phyloP scores from a whole-genome alignment of 2,797 vertebrate genomes.

The Phalanger gymnotis region DNA sequence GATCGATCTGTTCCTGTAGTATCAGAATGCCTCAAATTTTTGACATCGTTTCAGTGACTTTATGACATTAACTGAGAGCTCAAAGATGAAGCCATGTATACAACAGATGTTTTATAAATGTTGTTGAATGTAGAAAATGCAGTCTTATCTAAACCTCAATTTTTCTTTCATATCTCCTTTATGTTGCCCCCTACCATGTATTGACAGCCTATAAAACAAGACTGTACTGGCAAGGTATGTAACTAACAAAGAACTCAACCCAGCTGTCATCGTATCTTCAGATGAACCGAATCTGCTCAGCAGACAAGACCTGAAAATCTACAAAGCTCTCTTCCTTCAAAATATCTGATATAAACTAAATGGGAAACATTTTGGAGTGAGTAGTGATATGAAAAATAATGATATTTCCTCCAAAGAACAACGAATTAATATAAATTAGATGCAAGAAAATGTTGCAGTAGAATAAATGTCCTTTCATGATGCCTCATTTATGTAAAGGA shows the following conservation, averaged over 20 bases:
- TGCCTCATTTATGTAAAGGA: background rate
- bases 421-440: background rate
- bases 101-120: conserved; percentile 32
- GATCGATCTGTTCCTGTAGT: background rate
- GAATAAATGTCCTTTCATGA: background rate
- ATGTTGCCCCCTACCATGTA: background rate
- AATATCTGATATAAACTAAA: background rate
- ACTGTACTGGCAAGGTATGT: conserved; percentile 1
- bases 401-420: conserved; percentile 33
- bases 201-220: background rate
- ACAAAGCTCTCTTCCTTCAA: conserved; percentile 15
- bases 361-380: background rate
- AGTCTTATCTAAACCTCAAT: conserved; percentile 2
- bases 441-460: background rate
- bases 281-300: conserved; percentile 11
- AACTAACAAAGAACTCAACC: conserved; percentile 39
- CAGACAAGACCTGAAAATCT: conserved; percentile 1
- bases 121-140: background rate
- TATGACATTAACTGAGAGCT: conserved; percentile 12
- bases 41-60: conserved; percentile 33
- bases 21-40: background rate
- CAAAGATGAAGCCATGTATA: conserved; percentile 30
- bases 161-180: conserved; percentile 16
- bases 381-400: background rate
- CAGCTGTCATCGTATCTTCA: background rate